Conservation (phyloP, 2,797 vertebrate genomes). For the Amphiprion clarkii region DNA sequence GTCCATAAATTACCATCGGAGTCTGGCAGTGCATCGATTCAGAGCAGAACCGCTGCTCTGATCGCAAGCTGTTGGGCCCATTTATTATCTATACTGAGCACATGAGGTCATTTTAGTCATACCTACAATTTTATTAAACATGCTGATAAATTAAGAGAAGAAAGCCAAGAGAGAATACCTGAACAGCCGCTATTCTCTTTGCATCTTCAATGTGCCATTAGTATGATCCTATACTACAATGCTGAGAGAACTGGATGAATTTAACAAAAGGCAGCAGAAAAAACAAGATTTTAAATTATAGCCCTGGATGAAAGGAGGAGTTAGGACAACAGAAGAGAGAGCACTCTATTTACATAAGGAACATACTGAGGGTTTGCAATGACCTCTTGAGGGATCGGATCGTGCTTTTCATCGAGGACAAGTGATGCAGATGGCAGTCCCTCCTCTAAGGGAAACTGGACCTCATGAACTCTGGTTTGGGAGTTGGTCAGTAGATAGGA, state of each 20-base stretch:
- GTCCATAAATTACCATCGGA: conserved; percentile 59
- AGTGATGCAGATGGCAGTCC: conserved; percentile 56
- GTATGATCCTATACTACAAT: conserved; percentile 24
- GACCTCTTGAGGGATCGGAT: conserved; percentile 62
- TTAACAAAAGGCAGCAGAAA: conserved; percentile 32
- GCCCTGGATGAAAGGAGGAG: conserved; percentile 57
- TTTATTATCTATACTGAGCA: conserved; percentile 51
- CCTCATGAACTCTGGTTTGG: conserved; percentile 68
- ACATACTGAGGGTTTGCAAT: conserved; percentile 63
- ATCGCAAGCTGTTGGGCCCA: conserved; percentile 52
- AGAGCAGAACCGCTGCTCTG: conserved; percentile 44
- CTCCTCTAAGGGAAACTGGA: conserved; percentile 58
- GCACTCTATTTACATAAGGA: conserved; percentile 36
- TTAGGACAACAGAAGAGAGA: conserved; percentile 37
- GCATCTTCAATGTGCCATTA: conserved; percentile 32
- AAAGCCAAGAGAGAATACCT: conserved; percentile 10
- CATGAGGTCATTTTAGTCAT: conserved; percentile 52
- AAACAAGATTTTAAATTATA: conserved; percentile 62
- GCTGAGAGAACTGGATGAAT: conserved; percentile 32
- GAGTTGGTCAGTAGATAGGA: conserved; percentile 60
- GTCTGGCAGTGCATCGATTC: conserved; percentile 55
- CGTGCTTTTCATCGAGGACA: conserved; percentile 71
- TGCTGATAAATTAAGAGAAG: conserved; percentile 43
- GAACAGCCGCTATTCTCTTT: conserved; percentile 41
- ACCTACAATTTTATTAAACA: conserved; percentile 56